A percentile compares a stretch with the other conserved stretches of the same genome.
Evolutionary conservation across 2,888 invertebrate species (phyloP).

Genomic region (Pterostichus niger): DNA sequence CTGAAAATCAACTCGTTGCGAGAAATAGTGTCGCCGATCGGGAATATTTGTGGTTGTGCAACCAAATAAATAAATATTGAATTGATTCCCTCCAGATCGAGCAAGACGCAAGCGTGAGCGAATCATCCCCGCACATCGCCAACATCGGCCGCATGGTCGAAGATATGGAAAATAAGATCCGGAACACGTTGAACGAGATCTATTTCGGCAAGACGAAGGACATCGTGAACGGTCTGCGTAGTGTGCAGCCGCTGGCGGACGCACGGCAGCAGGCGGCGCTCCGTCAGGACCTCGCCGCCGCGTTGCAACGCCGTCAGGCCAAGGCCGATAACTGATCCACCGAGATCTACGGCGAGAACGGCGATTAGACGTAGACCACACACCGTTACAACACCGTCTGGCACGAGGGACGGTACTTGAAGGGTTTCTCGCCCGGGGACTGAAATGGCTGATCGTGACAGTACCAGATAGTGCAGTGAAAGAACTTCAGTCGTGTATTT

Average conservation of each 20-base stretch:
- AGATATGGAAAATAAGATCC: slow-evolving; percentile 99
- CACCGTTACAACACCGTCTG: too few relatives aligned
- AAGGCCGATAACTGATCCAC: slow-evolving; percentile 78
- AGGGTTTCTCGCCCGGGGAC: too few relatives aligned
- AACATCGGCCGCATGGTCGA: slow-evolving; percentile 99
- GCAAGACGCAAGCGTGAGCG: slow-evolving; percentile 93
- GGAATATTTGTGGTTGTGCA: neutral
- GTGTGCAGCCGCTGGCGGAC: slow-evolving; percentile 90
- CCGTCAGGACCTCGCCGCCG: slow-evolving; percentile 91
- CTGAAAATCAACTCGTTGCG: neutral
- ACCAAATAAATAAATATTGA: neutral
- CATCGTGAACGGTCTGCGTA: slow-evolving; percentile 95
- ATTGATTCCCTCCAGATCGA: slow-evolving; percentile 83
- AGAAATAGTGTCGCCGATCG: neutral
- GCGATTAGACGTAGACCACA: slow-evolving; percentile 46
- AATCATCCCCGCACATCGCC: slow-evolving; percentile 97
- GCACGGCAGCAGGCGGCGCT: slow-evolving; percentile 90
- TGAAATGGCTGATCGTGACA: too few relatives aligned
- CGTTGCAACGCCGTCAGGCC: slow-evolving; percentile 90
- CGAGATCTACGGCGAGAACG: slow-evolving; percentile 59
- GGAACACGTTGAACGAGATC: slow-evolving; percentile 98
- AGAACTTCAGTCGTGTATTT: too few relatives aligned
- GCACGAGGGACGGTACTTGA: too few relatives aligned
- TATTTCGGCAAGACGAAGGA: slow-evolving; percentile 99
- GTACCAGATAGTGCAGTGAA: too few relatives aligned